Evolutionary conservation across 2,888 invertebrate species (phyloP).

Genomic region (Dolichopus griseipennis): DNA sequence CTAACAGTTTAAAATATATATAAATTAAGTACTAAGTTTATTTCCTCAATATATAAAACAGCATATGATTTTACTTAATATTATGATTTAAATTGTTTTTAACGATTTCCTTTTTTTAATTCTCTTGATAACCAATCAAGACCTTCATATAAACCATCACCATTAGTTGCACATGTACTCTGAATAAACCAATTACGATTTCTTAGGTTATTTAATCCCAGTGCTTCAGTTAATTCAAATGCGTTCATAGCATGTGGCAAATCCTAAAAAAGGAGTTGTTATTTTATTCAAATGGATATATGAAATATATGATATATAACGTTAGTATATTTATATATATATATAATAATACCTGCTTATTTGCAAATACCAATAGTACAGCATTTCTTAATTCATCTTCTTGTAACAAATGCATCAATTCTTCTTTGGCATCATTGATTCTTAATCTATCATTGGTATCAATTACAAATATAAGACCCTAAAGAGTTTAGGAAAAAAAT

Average conservation of each 20-base stretch:
- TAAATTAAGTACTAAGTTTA: too few species aligned
- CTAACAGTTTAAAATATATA: too few species aligned
- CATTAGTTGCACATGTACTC: conserved; percentile 97
- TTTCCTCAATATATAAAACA: too few species aligned
- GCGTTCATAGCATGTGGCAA: conserved; percentile 99
- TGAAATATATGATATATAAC: too few species aligned
- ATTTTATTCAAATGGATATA: too few species aligned
- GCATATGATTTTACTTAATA: conserved; percentile 23
- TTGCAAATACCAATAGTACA: conserved; percentile 88
- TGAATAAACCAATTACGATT: conserved; percentile 98
- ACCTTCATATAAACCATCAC: conserved; percentile 97
- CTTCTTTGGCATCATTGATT: conserved; percentile 61
- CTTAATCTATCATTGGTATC: conserved; percentile 96
- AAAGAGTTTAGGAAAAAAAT: conserved; percentile 97
- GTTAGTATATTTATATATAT: too few species aligned
- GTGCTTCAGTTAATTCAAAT: conserved; percentile 98
- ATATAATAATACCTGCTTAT: conserved; percentile 65
- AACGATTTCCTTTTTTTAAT: conserved; percentile 96
- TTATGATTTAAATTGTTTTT: conserved; percentile 44
- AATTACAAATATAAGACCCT: conserved; percentile 94
- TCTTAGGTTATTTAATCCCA: conserved; percentile 93
- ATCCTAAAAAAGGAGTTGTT: conserved; percentile 60
- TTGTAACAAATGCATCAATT: conserved; percentile 80
- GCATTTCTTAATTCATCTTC: conserved; percentile 94
- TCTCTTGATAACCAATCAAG: conserved; percentile 99